A percentile compares a stretch with the other conserved stretches of the same genome.
phyloP scores from a whole-genome alignment of 2,888 invertebrate species.

The Entomobrya proxima region DNA sequence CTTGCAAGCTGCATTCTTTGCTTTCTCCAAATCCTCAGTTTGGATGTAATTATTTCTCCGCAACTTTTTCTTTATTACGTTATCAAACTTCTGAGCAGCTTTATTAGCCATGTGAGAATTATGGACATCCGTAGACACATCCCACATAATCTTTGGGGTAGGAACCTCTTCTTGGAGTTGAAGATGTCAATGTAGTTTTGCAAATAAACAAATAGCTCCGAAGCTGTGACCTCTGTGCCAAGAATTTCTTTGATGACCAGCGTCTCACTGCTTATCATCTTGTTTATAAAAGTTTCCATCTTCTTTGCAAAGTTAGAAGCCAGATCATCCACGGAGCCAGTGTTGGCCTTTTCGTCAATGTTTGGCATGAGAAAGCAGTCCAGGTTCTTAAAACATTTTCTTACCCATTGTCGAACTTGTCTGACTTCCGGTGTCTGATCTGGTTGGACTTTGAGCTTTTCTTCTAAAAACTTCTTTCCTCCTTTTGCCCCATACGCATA shows the following conservation, averaged over 20 bases:
- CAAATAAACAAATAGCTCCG: constrained; percentile 30
- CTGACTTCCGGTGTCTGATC: constrained; percentile 96
- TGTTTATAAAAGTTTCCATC: constrained; percentile 42
- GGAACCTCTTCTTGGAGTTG: constrained; percentile 60
- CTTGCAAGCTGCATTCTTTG: neutral
- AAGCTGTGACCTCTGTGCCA: constrained; percentile 28
- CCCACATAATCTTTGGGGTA: neutral
- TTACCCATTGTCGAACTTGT: constrained; percentile 92
- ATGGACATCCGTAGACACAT: constrained; percentile 21
- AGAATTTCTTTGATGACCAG: constrained; percentile 44
- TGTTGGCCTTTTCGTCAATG: constrained; percentile 83
- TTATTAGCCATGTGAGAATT: constrained; percentile 3
- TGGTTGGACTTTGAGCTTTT: constrained; percentile 85
- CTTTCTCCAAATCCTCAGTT: neutral
- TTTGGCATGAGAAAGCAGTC: constrained; percentile 98
- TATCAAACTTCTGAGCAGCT: neutral
- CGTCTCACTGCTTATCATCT: neutral
- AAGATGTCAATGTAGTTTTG: constrained; percentile 48
- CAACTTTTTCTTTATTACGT: neutral
- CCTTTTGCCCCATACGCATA: constrained; percentile 89
- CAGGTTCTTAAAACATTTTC: constrained; percentile 95
- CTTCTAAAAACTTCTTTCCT: constrained; percentile 89
- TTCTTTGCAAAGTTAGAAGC: constrained; percentile 25
- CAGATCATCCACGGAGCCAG: constrained; percentile 45
- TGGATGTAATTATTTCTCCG: constrained; percentile 10